Conservation (phyloP, 2,888 invertebrate species). For the Sericinus montela region DNA sequence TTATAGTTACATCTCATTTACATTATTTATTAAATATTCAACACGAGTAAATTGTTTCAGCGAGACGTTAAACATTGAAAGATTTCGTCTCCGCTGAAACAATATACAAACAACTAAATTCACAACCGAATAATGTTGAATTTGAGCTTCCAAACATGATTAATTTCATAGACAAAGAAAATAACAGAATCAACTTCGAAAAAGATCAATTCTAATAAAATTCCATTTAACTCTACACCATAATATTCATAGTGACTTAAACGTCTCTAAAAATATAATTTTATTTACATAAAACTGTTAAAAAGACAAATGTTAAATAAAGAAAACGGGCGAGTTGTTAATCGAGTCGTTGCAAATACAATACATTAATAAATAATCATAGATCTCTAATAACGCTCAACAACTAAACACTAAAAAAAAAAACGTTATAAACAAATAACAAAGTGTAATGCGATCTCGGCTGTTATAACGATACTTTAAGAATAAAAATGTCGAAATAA, state of each 20-base stretch:
- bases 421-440: conserved; percentile 28
- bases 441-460: conserved; percentile 36
- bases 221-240: conserved; percentile 25
- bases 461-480: conserved; percentile 8
- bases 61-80: conserved; percentile 8
- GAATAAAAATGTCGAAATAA: background rate
- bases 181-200: background rate
- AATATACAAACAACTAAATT: background rate
- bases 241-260: conserved; percentile 42
- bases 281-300: conserved; percentile 58
- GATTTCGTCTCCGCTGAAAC: background rate
- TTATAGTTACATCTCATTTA: conserved; percentile 38
- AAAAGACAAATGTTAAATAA: conserved; percentile 36
- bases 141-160: background rate
- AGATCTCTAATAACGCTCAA: conserved; percentile 70
- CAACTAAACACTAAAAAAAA: conserved; percentile 56
- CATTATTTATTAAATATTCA: conserved; percentile 25
- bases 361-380: conserved; percentile 66
- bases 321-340: conserved; percentile 41
- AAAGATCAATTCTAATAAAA: conserved; percentile 12
- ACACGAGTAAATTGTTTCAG: conserved; percentile 25
- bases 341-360: conserved; percentile 64
- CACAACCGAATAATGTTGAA: no score
- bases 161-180: background rate
- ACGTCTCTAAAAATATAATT: conserved; percentile 34